Evolutionary conservation across 1,140 invertebrate genomes (phyloP).

Genomic region (Bombus turneri): DNA sequence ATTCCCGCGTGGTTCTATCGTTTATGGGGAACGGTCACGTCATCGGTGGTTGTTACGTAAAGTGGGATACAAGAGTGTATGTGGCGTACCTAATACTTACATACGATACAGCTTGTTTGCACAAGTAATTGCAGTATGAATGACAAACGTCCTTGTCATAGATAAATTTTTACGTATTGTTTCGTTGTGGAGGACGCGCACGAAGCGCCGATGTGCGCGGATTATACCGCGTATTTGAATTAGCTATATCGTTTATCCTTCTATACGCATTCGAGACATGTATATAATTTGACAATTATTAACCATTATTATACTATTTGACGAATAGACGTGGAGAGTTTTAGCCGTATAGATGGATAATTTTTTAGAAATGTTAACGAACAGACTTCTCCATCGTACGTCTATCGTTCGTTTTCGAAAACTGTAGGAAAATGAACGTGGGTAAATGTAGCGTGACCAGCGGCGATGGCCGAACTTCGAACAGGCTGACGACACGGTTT

Average conservation of each 20-base stretch:
- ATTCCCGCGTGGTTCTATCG: not conserved
- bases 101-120: not conserved
- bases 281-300: not conserved
- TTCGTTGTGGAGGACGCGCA: not conserved
- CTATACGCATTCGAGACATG: fast-evolving
- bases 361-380: not conserved
- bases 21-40: not conserved
- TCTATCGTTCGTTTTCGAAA: no score
- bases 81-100: not conserved
- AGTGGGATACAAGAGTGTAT: not conserved
- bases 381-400: not conserved
- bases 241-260: not conserved
- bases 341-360: no score
- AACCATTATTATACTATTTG: not conserved
- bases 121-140: not conserved
- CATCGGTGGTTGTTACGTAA: not conserved
- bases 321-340: not conserved
- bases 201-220: not conserved
- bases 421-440: no score
- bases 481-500: constrained; percentile 26
- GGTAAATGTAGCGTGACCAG: no score
- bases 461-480: not conserved
- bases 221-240: not conserved
- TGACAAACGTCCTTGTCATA: not conserved
- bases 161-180: constrained; percentile 1